These are phyloP conservation scores for Grantiella picta DNA, from an alignment of 2,113 vertebrate genomes.

Conservation along the genomic window DNA sequence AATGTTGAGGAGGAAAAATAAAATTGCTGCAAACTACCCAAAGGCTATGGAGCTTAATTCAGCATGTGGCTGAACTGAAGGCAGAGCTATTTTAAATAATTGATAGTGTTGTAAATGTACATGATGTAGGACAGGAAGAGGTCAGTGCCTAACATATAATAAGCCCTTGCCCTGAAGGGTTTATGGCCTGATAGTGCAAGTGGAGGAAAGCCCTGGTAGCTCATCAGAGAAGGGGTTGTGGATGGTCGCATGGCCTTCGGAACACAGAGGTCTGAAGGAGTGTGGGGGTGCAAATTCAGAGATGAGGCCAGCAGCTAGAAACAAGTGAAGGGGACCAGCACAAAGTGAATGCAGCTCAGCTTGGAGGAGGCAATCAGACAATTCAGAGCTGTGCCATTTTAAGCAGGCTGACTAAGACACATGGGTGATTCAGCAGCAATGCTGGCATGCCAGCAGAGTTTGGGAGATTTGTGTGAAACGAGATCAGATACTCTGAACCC, in stretches of 20 bases:
- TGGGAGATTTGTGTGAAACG: background rate
- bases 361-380: background rate
- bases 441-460: background rate
- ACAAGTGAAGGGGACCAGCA: rapidly evolving
- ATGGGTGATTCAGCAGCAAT: background rate
- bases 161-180: background rate
- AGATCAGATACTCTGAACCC: background rate
- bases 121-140: constrained; percentile 12
- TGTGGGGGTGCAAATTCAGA: rapidly evolving
- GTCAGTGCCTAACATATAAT: background rate
- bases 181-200: background rate
- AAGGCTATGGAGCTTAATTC: constrained; percentile 28
- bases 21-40: background rate
- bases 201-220: background rate
- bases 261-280: background rate
- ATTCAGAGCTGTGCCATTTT: constrained; percentile 30
- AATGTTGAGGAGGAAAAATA: background rate
- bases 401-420: constrained; percentile 40
- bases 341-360: background rate
- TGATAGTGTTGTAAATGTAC: constrained; percentile 29
- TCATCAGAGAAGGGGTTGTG: background rate
- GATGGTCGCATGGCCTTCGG: rapidly evolving
- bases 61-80: constrained; percentile 29
- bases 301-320: background rate
- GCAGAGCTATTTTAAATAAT: constrained; percentile 53